Evolutionary conservation across 2,113 vertebrate species (phyloP), one percentile per base, ranked within the genome.

Genomic region (Anhinga anhinga): DNA sequence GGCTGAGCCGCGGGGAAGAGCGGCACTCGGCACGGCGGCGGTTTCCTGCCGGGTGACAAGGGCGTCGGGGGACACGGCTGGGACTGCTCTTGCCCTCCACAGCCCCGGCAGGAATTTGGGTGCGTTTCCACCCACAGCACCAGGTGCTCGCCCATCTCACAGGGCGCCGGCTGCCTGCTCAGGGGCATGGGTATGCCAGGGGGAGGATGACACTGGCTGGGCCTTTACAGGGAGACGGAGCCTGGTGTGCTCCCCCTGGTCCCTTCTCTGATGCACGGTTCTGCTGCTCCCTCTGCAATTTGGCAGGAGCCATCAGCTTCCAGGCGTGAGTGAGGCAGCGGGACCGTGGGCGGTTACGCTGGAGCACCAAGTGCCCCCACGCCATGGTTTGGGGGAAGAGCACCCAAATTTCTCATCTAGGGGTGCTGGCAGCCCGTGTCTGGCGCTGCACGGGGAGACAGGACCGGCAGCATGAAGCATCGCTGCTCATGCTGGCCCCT

Each of bases 1-100:
- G 73, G 82, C 61, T 92, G 69, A 72, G 84, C 71, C 2, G 1
- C 0, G 1, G 82, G 65, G 66, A 56, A 69, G 61, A 69, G 76
- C 16, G 7, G 77, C 49, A 56, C 45, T 63, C 0, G 2, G 91
- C 82, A 82, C 42, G 5, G 2, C 0, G 0, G 77, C 1, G 0
- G 53, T 34, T 83, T 58, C 67, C 63, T 2, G 2, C 14, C 2
- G 5, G 61, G 55, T 55, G 70, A 32, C 53, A 58, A 61, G 86
- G 85, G 63, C 53, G 2, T 17, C 0, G 0, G 38, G 55, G 87
- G 73, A 72, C 73, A 45, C 0, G 5, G 18, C n/a, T 1, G 3
- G 88, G 71, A 69, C 62, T 52, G 34, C n/a, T 71, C 40, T 70
- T 77, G 47, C 38, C 44, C 36, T 59, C 36, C 15, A 1, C 49